Base-by-base conservation (phyloP, 2,113 vertebrate species). In the Labrus mixtus region DNA sequence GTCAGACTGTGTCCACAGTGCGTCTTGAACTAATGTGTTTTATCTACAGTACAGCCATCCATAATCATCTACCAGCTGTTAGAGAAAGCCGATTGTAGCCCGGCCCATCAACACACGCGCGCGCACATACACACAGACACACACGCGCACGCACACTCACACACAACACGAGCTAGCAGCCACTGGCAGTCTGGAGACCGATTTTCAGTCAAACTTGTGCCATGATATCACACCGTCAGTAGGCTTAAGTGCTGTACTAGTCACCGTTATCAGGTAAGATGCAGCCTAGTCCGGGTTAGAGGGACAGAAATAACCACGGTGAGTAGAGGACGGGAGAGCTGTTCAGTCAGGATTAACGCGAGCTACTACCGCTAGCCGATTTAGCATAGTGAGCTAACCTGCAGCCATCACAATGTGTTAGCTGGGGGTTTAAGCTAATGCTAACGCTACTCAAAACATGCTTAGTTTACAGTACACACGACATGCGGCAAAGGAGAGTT, bases 211-310 rank as follows among this genome's bases (percentile, higher is more conserved):
- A 68, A 50, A 41, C 22, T 39, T 66, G 58, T 54, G 76, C 57
- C 51, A 82, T 84, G 84, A 41, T 79, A 41, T 39, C 68, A 43
- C 75, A 11, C 51, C 62, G 43, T 1, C 41, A 43, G 15, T 43
- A 46, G 55, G 70, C 58, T 56, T 57, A 51, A 68, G 63, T 19
- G 59, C 67, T 17, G 41, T 15, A 16, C 36, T 48, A 58, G 74
- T 61, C 72, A 16, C 69, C 41, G 61, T 8, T 68, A 39, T 13
- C 83, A 79, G 90, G 92, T 93, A 92, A 91, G 79, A 83, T 55
- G 73, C 67, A 54, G 61, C 66, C 62, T 59, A 58, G 76, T 66
- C 54, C 68, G 71, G 48, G 80, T 70, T 48, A 82, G 43, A 57
- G 78, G 9, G 83, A 82, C 66, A 69, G 25, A 87, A 83, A 86